Conservation (phyloP, 2,888 invertebrate genomes). For the Eupithecia subfuscata region DNA sequence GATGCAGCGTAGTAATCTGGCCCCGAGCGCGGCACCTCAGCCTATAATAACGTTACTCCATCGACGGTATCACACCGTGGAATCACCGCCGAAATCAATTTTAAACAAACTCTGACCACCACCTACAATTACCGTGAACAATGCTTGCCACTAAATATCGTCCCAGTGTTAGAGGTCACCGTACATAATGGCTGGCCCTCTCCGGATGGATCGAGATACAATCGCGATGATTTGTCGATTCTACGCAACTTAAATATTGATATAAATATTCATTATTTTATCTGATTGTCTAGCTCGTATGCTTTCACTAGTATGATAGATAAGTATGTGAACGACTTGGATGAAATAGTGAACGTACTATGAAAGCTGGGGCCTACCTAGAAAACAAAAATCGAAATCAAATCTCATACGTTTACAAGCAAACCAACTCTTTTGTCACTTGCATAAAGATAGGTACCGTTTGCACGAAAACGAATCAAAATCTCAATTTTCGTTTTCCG, state of each 20-base stretch:
- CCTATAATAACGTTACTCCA: conserved; percentile 70
- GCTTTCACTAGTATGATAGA: conserved; percentile 13
- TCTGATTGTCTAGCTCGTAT: conserved; percentile 50
- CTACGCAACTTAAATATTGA: conserved; percentile 80
- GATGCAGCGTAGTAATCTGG: conserved; percentile 41
- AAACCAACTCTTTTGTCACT: too few species aligned
- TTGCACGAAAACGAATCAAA: too few species aligned
- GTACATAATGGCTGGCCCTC: conserved; percentile 75
- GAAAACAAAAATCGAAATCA: too few species aligned
- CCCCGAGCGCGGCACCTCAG: conserved; percentile 56
- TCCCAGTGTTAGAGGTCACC: conserved; percentile 77
- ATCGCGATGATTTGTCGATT: conserved; percentile 82
- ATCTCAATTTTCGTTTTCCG: too few species aligned
- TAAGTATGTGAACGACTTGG: conserved; percentile 6
- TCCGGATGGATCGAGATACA: conserved; percentile 76
- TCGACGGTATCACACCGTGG: conserved; percentile 67
- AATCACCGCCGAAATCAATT: conserved; percentile 82
- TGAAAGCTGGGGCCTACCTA: neutral
- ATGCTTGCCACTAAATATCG: conserved; percentile 75
- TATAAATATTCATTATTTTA: conserved; percentile 81
- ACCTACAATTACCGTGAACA: conserved; percentile 81
- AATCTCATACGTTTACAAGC: too few species aligned
- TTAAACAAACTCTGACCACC: conserved; percentile 81
- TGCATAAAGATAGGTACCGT: neutral
- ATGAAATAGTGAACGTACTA: neutral